phyloP scores from a whole-genome alignment of 2,113 vertebrate genomes.

The Tonatia bakeri region DNA sequence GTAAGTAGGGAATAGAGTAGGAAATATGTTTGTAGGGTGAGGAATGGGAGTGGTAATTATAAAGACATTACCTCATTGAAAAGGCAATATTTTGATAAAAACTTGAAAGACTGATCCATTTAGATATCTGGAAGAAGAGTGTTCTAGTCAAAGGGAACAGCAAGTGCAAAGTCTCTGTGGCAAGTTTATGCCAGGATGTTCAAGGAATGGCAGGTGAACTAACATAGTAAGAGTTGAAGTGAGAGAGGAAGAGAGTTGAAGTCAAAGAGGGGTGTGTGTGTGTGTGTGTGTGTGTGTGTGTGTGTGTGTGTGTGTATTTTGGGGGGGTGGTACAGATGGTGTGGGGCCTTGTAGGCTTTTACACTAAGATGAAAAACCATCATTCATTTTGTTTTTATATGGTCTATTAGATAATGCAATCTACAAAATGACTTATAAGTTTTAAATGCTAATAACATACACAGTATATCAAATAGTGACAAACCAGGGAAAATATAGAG shows the following conservation, averaged over 20 bases:
- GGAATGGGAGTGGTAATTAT: neutral
- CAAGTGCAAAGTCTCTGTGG: neutral
- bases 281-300: neutral
- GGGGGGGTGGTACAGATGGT: neutral
- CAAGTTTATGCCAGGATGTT: neutral
- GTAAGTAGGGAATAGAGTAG: neutral
- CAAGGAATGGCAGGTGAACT: neutral
- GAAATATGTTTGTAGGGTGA: neutral
- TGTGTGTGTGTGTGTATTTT: too few species aligned
- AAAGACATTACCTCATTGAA: neutral
- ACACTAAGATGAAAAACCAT: neutral
- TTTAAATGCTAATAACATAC: conserved; percentile 6
- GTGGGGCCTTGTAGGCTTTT: neutral
- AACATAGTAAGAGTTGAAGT: neutral
- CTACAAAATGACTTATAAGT: neutral
- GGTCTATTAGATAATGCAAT: conserved; percentile 11
- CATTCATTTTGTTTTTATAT: conserved; percentile 32
- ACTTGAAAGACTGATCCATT: neutral
- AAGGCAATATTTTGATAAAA: conserved; percentile 6
- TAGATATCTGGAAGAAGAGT: neutral
- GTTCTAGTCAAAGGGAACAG: neutral
- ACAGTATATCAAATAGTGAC: neutral
- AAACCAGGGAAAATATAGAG: neutral
- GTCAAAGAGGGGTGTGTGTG: neutral
- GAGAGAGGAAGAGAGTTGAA: neutral